phyloP scores from a whole-genome alignment of 2,797 vertebrate genomes.

The Toxotes lorentzi region DNA sequence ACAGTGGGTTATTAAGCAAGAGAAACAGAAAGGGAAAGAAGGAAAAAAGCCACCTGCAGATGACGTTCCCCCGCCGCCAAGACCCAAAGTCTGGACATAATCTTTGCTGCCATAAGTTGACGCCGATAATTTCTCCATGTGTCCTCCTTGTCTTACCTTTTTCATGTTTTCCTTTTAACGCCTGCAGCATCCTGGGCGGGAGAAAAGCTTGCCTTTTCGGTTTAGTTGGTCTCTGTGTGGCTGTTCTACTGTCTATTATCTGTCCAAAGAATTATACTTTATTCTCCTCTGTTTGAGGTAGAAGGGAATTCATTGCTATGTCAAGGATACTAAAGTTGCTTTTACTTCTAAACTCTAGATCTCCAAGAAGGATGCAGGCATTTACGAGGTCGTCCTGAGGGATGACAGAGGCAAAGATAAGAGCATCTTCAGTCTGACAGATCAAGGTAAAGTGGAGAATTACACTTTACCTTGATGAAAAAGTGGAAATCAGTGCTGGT shows the following conservation, averaged over 20 bases:
- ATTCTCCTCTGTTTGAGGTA: conserved; percentile 33
- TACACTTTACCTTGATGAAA: conserved; percentile 1
- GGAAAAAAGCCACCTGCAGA: conserved; percentile 72
- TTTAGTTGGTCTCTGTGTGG: conserved; percentile 67
- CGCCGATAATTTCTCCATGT: conserved; percentile 67
- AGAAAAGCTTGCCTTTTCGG: conserved; percentile 86
- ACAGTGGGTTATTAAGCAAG: conserved; percentile 86
- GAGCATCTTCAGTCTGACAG: conserved; percentile 89
- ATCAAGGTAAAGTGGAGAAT: conserved; percentile 87
- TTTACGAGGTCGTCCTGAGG: conserved; percentile 92
- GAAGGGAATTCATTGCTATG: conserved; percentile 18
- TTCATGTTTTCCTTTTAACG: conserved; percentile 67
- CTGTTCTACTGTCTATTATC: conserved; percentile 49
- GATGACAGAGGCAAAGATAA: conserved; percentile 95
- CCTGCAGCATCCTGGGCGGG: conserved; percentile 81
- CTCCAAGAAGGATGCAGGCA: conserved; percentile 92
- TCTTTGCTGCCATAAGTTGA: conserved; percentile 81
- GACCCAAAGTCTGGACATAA: conserved; percentile 86
- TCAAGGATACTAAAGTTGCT: conserved; percentile 46
- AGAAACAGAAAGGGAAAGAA: conserved; percentile 72
- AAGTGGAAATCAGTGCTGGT: conserved; percentile 2
- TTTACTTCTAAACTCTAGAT: conserved; percentile 84
- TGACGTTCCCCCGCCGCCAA: conserved; percentile 70
- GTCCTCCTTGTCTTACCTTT: conserved; percentile 61
- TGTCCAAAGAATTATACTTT: conserved; percentile 45